Conservation (phyloP, 2,113 vertebrate genomes). For the Sylvia atricapilla region DNA sequence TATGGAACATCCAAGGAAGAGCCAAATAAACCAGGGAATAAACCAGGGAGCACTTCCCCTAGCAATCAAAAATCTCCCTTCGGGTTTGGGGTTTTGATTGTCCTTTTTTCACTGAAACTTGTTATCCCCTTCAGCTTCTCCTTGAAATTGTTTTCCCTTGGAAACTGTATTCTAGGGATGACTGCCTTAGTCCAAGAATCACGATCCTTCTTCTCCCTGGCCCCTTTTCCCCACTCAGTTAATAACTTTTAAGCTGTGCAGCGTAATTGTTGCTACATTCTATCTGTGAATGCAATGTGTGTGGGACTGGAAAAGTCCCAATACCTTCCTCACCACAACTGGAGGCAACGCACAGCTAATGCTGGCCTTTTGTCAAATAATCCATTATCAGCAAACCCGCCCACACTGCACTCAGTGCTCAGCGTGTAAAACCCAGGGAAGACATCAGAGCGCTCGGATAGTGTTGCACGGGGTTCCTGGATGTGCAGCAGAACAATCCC, state of each 20-base stretch:
- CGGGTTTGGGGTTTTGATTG: constrained; percentile 6
- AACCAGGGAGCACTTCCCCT: neutral
- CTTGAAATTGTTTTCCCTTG: neutral
- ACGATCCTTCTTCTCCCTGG: neutral
- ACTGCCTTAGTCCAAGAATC: neutral
- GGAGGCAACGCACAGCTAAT: neutral
- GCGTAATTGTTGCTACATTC: neutral
- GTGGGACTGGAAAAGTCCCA: constrained; percentile 36
- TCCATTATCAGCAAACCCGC: constrained; percentile 48
- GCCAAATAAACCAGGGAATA: neutral
- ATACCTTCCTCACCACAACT: constrained; percentile 34
- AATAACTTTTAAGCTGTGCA: constrained; percentile 1
- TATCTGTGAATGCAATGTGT: constrained; percentile 19
- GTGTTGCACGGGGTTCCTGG: neutral
- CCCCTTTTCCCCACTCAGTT: neutral
- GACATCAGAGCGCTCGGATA: neutral
- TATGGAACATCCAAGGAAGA: neutral
- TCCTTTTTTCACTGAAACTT: neutral
- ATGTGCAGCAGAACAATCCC: neutral
- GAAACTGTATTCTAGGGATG: neutral
- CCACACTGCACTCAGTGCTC: neutral
- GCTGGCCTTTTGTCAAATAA: constrained; percentile 44
- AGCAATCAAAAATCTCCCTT: neutral
- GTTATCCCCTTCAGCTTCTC: neutral
- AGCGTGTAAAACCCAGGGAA: neutral